phyloP scores from a whole-genome alignment of 2,888 invertebrate genomes.

The Orchestes rusci region DNA sequence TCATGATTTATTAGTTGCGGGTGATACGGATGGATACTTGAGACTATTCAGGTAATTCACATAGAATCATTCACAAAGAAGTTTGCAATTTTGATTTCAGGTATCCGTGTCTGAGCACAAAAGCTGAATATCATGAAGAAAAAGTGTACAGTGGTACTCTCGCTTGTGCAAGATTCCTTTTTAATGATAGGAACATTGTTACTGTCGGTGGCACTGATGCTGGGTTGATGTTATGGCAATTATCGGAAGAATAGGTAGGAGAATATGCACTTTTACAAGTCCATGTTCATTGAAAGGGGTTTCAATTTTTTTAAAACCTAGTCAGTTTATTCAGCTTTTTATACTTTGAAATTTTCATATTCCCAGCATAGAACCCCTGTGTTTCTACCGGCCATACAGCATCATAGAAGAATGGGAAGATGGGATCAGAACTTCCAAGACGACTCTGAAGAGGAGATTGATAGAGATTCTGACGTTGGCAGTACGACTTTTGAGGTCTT shows the following conservation, averaged over 20 bases:
- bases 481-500: conserved; percentile 39
- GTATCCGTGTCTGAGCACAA: conserved; percentile 78
- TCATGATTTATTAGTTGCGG: conserved; percentile 75
- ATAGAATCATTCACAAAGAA: background rate
- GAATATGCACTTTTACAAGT: background rate
- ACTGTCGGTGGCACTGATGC: conserved; percentile 85
- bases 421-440: conserved; percentile 7
- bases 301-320: background rate
- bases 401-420: conserved; percentile 5
- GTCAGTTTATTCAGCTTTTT: no score
- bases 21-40: conserved; percentile 85
- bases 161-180: conserved; percentile 73
- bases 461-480: conserved; percentile 36
- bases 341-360: no score
- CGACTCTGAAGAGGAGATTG: conserved; percentile 10
- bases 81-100: conserved; percentile 40
- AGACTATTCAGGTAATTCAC: conserved; percentile 31
- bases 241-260: conserved; percentile 65
- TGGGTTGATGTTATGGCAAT: conserved; percentile 85
- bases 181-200: conserved; percentile 78
- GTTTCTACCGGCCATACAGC: conserved; percentile 23
- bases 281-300: background rate
- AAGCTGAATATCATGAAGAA: conserved; percentile 81
- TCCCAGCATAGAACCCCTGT: conserved; percentile 17
- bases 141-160: conserved; percentile 82